Conservation (phyloP, 2,888 invertebrate genomes). For the Gibbula magus region DNA sequence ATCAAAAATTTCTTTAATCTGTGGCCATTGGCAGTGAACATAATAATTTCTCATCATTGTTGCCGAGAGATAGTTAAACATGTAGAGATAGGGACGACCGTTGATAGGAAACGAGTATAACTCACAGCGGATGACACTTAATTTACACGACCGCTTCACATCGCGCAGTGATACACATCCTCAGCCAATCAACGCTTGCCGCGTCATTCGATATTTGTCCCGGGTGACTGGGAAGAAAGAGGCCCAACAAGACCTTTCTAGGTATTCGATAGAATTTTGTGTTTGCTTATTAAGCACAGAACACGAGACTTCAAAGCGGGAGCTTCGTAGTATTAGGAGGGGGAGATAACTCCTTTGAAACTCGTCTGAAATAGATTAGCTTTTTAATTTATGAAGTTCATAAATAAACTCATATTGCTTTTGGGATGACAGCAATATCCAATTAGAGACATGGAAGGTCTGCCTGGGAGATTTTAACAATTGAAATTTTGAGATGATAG, state of each 20-base stretch:
- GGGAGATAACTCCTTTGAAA: conserved; percentile 1
- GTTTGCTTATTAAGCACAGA: background rate
- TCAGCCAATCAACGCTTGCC: background rate
- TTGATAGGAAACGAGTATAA: background rate
- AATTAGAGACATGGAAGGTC: background rate
- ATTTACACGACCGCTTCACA: conserved; percentile 11
- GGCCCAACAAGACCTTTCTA: no score
- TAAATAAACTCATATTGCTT: background rate
- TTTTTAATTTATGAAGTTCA: conserved; percentile 15
- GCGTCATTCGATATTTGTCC: background rate
- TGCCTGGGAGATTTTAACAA: no score
- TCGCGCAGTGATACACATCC: background rate
- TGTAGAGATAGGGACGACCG: background rate
- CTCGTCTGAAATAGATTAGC: background rate
- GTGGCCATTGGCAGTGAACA: background rate
- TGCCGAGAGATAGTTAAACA: background rate
- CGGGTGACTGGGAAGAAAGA: no score
- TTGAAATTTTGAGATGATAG: no score
- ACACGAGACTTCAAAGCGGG: background rate
- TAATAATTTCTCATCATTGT: conserved; percentile 1
- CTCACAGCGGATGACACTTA: background rate
- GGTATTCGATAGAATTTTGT: conserved; percentile 1
- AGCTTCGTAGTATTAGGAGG: background rate
- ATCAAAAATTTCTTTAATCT: conserved; percentile 13
- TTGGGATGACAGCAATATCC: background rate